Percentiles rank a stretch among this genome's conserved stretches.
Conservation (phyloP, 2,797 vertebrate species). For the Bucorvus abyssinicus region DNA sequence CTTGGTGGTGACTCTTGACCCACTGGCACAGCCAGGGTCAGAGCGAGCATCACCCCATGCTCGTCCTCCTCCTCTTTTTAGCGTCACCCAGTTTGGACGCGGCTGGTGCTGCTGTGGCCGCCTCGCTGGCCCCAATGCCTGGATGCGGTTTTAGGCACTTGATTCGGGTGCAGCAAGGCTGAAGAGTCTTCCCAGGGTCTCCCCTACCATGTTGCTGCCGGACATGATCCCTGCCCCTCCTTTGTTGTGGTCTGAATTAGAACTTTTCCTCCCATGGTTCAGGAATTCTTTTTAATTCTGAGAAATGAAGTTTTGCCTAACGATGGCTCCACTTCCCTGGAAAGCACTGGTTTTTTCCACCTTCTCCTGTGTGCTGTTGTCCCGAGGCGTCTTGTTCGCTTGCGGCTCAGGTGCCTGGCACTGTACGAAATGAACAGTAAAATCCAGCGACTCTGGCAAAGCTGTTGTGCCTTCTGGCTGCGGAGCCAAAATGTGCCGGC, state of each 20-base stretch:
- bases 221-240: neutral
- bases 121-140: accelerated
- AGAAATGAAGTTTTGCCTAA: neutral
- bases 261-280: neutral
- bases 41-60: accelerated
- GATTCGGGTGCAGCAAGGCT: accelerated
- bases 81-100: neutral
- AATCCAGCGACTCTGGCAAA: neutral
- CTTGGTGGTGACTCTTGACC: neutral
- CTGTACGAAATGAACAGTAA: neutral
- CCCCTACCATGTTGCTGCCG: accelerated
- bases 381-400: neutral
- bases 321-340: neutral
- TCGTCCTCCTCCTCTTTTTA: neutral
- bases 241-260: neutral
- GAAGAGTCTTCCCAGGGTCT: neutral
- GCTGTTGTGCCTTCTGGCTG: neutral
- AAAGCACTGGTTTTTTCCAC: accelerated
- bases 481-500: neutral
- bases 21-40: accelerated
- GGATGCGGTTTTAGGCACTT: neutral
- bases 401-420: neutral
- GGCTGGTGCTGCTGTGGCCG: neutral
- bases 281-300: neutral
- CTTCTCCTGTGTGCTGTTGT: neutral